Evolutionary conservation across 2,113 vertebrate genomes (phyloP).

Genomic region (Empidonax traillii): DNA sequence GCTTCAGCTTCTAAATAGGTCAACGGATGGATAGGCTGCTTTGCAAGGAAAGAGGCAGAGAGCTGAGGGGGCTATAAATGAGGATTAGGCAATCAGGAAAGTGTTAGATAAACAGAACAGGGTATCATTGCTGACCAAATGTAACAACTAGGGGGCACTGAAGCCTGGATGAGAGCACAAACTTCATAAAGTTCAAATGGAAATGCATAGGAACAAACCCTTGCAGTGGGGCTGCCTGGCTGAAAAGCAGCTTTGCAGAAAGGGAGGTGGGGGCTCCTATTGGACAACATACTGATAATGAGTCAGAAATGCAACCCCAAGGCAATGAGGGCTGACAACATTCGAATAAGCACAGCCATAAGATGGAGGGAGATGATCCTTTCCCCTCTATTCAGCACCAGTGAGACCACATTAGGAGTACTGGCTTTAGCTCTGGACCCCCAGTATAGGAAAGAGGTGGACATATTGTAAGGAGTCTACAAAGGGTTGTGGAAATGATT

Average conservation of each 20-base stretch:
- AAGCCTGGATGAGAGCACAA: not conserved
- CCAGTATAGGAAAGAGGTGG: not conserved
- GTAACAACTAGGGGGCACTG: not conserved
- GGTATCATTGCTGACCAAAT: not conserved
- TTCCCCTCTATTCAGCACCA: not conserved
- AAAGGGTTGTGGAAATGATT: rapidly evolving
- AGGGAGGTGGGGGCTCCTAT: not conserved
- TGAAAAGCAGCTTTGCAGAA: not conserved
- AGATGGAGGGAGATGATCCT: not conserved
- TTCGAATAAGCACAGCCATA: not conserved
- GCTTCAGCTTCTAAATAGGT: not conserved
- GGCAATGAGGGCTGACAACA: not conserved
- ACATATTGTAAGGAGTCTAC: not conserved
- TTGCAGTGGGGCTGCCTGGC: not conserved
- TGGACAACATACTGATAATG: not conserved
- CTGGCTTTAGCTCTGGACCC: not conserved
- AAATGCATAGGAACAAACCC: not conserved
- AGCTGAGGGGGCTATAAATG: not conserved
- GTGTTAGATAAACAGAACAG: not conserved
- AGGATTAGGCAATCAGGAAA: not conserved
- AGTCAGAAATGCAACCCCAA: not conserved
- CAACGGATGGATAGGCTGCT: not conserved
- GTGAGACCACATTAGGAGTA: not conserved
- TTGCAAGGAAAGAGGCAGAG: not conserved
- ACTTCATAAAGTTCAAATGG: not conserved